Conservation (phyloP, 2,888 invertebrate species). For the Caprella mutica region DNA sequence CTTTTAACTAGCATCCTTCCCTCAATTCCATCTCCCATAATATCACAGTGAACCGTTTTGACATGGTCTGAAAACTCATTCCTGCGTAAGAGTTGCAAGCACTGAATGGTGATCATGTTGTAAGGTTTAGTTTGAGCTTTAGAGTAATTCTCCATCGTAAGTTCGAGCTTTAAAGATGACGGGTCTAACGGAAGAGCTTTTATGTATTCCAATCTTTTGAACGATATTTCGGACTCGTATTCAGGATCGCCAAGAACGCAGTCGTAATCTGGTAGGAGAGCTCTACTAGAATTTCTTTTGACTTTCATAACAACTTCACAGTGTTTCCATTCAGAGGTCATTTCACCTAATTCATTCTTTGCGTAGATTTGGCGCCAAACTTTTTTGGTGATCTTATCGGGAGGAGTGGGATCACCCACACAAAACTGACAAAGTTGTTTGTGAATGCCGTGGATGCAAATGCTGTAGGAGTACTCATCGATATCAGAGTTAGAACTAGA, state of each 20-base stretch:
- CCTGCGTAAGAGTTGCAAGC: conserved; percentile 40
- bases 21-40: conserved; percentile 43
- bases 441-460: conserved; percentile 21
- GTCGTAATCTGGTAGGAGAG: too few relatives aligned
- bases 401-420: conserved; percentile 19
- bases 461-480: conserved; percentile 19
- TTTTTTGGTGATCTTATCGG: conserved; percentile 16
- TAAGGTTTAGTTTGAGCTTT: conserved; percentile 37
- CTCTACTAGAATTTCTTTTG: too few relatives aligned
- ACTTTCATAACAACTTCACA: too few relatives aligned
- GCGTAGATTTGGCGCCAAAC: conserved; percentile 28
- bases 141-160: conserved; percentile 27
- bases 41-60: conserved; percentile 44
- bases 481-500: too few relatives aligned
- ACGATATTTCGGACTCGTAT: too few relatives aligned
- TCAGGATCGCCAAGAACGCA: too few relatives aligned
- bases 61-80: conserved; percentile 44
- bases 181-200: too few relatives aligned
- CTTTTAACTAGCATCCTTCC: conserved; percentile 44
- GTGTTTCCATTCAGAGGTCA: too few relatives aligned
- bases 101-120: conserved; percentile 45
- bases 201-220: too few relatives aligned
- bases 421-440: conserved; percentile 24
- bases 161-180: conserved; percentile 29
- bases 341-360: too few relatives aligned